Percentiles rank a stretch among this genome's conserved stretches.
Conservation (phyloP, 2,113 vertebrate genomes). For the Rhodinocichla rosea region DNA sequence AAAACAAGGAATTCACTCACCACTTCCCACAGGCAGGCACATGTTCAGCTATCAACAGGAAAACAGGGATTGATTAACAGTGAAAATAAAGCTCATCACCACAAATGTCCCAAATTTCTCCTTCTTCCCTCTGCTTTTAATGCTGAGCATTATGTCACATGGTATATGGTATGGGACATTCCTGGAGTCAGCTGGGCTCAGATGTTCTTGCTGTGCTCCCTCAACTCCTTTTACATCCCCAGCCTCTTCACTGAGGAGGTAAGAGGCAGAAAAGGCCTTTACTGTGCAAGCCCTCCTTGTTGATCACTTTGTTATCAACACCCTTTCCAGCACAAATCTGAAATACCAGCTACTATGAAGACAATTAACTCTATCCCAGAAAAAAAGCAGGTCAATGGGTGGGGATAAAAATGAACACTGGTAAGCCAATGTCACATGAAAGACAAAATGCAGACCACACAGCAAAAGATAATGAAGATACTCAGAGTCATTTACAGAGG, state of each 20-base stretch:
- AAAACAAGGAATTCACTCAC: neutral
- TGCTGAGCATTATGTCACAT: neutral
- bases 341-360: neutral
- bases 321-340: neutral
- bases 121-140: neutral
- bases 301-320: neutral
- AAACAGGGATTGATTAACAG: neutral
- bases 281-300: neutral
- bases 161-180: no score
- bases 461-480: neutral
- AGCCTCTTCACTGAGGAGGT: fast-evolving
- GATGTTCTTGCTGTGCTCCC: neutral
- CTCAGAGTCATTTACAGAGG: neutral
- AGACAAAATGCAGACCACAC: neutral
- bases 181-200: neutral
- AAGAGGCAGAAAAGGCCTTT: neutral
- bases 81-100: fast-evolving
- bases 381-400: neutral
- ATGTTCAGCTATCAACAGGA: neutral
- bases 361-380: neutral
- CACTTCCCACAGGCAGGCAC: neutral
- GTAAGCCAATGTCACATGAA: neutral
- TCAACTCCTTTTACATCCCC: fast-evolving
- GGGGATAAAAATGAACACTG: neutral
- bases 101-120: fast-evolving